Evolutionary conservation across 2,113 vertebrate species (phyloP).

Genomic region (Nematolebias whitei): DNA sequence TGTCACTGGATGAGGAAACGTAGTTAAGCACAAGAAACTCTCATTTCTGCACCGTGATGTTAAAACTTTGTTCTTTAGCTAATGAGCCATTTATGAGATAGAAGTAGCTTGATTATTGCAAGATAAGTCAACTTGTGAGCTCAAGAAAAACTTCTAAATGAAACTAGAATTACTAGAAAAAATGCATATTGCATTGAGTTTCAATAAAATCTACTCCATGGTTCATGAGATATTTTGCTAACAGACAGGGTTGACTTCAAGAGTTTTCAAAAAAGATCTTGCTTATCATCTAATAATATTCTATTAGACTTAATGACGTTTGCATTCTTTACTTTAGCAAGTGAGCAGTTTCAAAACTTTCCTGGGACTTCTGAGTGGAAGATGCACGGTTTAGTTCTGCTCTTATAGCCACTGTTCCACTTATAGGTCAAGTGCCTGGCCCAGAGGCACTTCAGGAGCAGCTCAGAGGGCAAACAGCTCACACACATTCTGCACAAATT

Average conservation of each 20-base stretch:
- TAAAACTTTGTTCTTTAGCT: background rate
- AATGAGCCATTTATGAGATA: too few relatives aligned
- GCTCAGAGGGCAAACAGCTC: slow-evolving; percentile 29
- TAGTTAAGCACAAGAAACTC: background rate
- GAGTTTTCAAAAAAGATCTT: too few relatives aligned
- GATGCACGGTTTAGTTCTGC: slow-evolving; percentile 18
- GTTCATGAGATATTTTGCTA: too few relatives aligned
- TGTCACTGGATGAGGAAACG: background rate
- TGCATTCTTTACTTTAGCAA: background rate
- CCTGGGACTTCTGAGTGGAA: slow-evolving; percentile 11
- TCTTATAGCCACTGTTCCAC: slow-evolving; percentile 28
- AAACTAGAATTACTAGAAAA: too few relatives aligned
- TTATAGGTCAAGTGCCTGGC: slow-evolving; percentile 51
- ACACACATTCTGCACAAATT: slow-evolving; percentile 9
- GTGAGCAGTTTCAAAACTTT: slow-evolving; percentile 9
- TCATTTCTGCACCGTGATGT: background rate
- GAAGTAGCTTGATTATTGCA: background rate
- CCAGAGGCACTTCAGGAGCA: slow-evolving; percentile 51
- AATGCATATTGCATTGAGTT: too few relatives aligned
- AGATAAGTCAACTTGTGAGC: background rate
- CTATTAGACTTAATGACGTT: background rate
- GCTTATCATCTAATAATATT: background rate
- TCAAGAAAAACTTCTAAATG: too few relatives aligned
- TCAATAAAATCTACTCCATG: too few relatives aligned
- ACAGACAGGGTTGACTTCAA: background rate